phyloP scores from a whole-genome alignment of 23 tunicate species.

The Styela plicata region DNA sequence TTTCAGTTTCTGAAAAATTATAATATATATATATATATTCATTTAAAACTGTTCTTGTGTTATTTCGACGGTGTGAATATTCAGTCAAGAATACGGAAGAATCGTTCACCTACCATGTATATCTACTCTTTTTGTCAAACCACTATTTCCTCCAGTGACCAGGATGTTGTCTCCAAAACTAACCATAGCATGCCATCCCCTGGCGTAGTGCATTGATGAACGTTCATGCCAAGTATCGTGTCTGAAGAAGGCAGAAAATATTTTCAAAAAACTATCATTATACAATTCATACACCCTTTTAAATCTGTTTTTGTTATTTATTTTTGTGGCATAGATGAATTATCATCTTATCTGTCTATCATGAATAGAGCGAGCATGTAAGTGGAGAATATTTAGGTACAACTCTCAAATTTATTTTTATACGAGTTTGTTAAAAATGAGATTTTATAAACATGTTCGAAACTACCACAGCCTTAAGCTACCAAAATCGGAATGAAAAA shows the following conservation, averaged over 20 bases:
- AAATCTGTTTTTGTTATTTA: background rate
- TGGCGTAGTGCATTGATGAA: conserved; percentile 94
- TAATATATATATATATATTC: too few relatives aligned
- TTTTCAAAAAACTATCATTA: too few relatives aligned
- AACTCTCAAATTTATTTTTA: too few relatives aligned
- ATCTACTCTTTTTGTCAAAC: conserved; percentile 90
- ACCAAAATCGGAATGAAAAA: too few relatives aligned
- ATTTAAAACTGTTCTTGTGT: background rate
- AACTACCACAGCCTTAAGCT: too few relatives aligned
- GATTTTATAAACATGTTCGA: too few relatives aligned
- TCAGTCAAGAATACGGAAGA: background rate
- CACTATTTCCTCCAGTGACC: conserved; percentile 99
- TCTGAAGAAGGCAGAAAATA: too few relatives aligned
- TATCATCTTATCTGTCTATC: too few relatives aligned
- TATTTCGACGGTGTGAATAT: too few relatives aligned
- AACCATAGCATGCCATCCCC: conserved; percentile 99
- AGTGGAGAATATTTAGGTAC: too few relatives aligned
- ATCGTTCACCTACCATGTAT: conserved; percentile 55
- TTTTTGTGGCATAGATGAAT: background rate
- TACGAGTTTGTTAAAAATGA: too few relatives aligned
- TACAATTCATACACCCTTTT: background rate
- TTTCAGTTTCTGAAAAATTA: conserved; percentile 81
- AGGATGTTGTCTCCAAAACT: conserved; percentile 91
- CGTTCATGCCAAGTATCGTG: conserved; percentile 99
- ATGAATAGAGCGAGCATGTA: too few relatives aligned